Base-by-base conservation (phyloP, 1,140 invertebrate species). In the Zaprionus camerounensis region DNA sequence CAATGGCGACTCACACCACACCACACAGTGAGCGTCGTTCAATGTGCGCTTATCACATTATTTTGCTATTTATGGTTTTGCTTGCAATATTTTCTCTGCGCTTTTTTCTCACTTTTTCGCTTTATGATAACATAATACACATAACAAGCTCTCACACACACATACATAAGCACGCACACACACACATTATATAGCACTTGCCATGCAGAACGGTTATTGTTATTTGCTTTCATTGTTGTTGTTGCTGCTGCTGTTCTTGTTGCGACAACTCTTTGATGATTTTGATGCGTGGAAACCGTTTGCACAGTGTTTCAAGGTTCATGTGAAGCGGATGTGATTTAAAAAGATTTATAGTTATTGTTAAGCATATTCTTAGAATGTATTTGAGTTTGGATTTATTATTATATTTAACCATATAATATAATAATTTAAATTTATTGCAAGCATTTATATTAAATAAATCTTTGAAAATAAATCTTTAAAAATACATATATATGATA, bases 41-140 rank as follows among this genome's bases (percentile, higher is more conserved):
- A 70, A 82, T 85, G 68, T 86, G 76, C 76, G 78, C 82, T 85
- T 85, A 85, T 85, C 82, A 86, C 78, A 85, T 84, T 84, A 80
- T 86, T 72, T 67, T 57, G 76, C 82, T 85, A 85, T 85, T 86
- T 85, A 86, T 86, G 84, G 82, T 86, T 86, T 79, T 31, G 69
- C 79, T 79, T 82, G 71, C 75, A 80, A 77, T 69, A 76, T 81
- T 81, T 61, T 38, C 64, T 77, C 46, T 56, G n/a, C 15, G 38
- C 69, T 53, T 49, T 46, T 57, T 70, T 68, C 69, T 74, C 53
- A 59, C 28, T 22, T 73, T 72, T 70, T 65, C 36, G 56, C 63
- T 78, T 64, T 71, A 44, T 75, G 72, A 75, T 75, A 75, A 75
- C 72, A 71, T 71, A 71, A 75, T 75, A 62, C 58, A 61, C 22